Percentiles rank a stretch among this genome's conserved stretches.
These are phyloP conservation scores for Stenoptilia bipunctidactyla DNA, from an alignment of 2,888 invertebrate species.

Conservation along the genomic window DNA sequence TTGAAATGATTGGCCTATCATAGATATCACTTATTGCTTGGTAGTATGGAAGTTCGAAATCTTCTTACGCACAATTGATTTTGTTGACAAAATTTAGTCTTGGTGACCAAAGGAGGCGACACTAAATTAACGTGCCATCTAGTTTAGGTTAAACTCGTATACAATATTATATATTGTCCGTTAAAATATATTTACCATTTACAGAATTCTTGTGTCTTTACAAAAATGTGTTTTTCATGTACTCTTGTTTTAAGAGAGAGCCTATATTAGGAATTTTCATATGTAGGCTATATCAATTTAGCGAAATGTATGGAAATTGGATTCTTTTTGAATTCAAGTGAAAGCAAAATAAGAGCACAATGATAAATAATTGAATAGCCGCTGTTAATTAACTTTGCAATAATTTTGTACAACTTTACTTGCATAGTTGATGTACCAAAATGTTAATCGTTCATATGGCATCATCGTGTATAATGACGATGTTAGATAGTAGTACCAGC, in stretches of 20 bases:
- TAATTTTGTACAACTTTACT: conserved; percentile 49
- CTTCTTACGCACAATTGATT: conserved; percentile 59
- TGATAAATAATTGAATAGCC: conserved; percentile 39
- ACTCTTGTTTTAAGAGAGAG: conserved; percentile 73
- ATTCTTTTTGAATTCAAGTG: conserved; percentile 20
- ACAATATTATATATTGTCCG: conserved; percentile 73
- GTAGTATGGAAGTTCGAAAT: conserved; percentile 32
- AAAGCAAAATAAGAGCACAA: conserved; percentile 13
- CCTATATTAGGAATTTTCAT: conserved; percentile 60
- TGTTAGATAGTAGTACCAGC: too few species aligned
- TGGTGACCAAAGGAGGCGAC: conserved; percentile 66
- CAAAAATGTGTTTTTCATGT: conserved; percentile 66
- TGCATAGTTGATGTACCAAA: conserved; percentile 25
- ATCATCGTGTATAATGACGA: too few species aligned
- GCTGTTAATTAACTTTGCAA: conserved; percentile 43
- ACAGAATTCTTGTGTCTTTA: conserved; percentile 72
- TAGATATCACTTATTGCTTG: conserved; percentile 27
- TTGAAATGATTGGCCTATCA: conserved; percentile 18
- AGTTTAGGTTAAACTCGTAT: conserved; percentile 73
- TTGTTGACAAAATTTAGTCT: conserved; percentile 40
- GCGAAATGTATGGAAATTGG: conserved; percentile 23
- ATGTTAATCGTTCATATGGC: neutral
- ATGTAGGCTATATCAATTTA: conserved; percentile 30
- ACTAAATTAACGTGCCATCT: conserved; percentile 70
- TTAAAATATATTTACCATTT: conserved; percentile 73